Evolutionary conservation across 1,140 invertebrate genomes (phyloP).

Genomic region (Listronotus oregonensis): DNA sequence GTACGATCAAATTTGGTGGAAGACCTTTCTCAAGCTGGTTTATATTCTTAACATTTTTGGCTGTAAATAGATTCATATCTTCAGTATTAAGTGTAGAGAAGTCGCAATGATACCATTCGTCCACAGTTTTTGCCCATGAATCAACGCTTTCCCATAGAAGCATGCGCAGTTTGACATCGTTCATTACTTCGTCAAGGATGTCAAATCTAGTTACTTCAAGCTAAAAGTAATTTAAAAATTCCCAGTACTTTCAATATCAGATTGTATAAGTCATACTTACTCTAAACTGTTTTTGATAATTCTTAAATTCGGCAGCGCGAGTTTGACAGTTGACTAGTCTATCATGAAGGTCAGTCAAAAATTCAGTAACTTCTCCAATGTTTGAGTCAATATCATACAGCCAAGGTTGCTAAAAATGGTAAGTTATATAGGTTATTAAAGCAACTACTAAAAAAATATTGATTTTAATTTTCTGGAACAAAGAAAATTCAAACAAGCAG

Average conservation of each 20-base stretch:
- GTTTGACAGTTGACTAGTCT: slow-evolving; percentile 66
- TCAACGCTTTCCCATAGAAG: slow-evolving; percentile 77
- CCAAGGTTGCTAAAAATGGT: slow-evolving; percentile 69
- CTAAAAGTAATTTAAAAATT: slow-evolving; percentile 52
- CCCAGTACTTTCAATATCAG: not conserved
- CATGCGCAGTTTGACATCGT: slow-evolving; percentile 76
- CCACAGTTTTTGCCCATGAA: slow-evolving; percentile 68
- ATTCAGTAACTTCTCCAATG: slow-evolving; percentile 63
- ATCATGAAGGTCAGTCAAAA: slow-evolving; percentile 66
- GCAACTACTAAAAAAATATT: no score
- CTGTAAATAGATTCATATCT: slow-evolving; percentile 69
- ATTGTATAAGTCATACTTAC: slow-evolving; percentile 53
- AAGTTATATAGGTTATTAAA: slow-evolving; percentile 6
- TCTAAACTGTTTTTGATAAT: slow-evolving; percentile 73
- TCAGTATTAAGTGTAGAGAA: slow-evolving; percentile 75
- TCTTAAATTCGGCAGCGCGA: slow-evolving; percentile 69
- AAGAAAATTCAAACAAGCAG: no score
- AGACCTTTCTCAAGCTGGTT: slow-evolving; percentile 78
- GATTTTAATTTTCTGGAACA: no score
- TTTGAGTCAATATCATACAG: slow-evolving; percentile 75
- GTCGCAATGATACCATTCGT: slow-evolving; percentile 66
- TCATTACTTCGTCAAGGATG: slow-evolving; percentile 75
- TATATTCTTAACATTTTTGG: slow-evolving; percentile 72
- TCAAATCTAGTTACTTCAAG: slow-evolving; percentile 81
- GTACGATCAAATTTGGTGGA: slow-evolving; percentile 76